Evolutionary conservation across 2,797 vertebrate genomes (phyloP).

Genomic region (Phrynocephalus guinanensis): DNA sequence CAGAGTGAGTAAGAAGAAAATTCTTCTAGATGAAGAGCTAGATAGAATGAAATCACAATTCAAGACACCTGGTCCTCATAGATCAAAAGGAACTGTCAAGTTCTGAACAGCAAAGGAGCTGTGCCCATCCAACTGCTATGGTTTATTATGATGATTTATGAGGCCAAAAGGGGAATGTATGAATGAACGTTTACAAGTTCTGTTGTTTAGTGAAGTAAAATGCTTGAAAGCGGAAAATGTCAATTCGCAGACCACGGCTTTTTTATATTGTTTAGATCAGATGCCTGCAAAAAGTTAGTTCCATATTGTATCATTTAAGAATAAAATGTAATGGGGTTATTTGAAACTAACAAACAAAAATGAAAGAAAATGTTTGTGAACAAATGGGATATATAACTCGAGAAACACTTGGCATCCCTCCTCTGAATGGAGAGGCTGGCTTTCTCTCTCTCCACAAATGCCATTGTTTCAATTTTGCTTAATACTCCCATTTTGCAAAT

Average conservation of each 20-base stretch:
- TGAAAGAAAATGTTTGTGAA: constrained; percentile 65
- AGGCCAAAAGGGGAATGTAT: constrained; percentile 64
- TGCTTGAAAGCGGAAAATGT: constrained; percentile 50
- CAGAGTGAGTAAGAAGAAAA: background rate
- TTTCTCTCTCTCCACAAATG: background rate
- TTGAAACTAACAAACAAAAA: constrained; percentile 65
- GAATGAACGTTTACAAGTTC: constrained; percentile 60
- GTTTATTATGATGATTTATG: constrained; percentile 54
- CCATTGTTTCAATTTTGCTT: constrained; percentile 61
- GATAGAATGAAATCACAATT: constrained; percentile 64
- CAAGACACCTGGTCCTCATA: constrained; percentile 62
- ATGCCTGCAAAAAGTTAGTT: constrained; percentile 55
- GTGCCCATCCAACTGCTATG: constrained; percentile 59
- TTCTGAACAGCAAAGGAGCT: constrained; percentile 53
- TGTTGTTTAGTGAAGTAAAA: constrained; percentile 59
- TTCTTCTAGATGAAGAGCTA: background rate
- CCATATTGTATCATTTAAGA: constrained; percentile 71
- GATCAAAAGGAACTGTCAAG: constrained; percentile 44
- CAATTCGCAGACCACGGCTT: constrained; percentile 56
- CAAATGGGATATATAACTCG: constrained; percentile 56
- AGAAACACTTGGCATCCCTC: constrained; percentile 28
- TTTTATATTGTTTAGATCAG: constrained; percentile 63
- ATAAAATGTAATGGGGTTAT: constrained; percentile 59
- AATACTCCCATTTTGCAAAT: constrained; percentile 54
- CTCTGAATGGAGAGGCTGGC: constrained; percentile 13